These are phyloP conservation scores for Lontra canadensis DNA, from an alignment of 2,113 vertebrate species.

Conservation along the genomic window DNA sequence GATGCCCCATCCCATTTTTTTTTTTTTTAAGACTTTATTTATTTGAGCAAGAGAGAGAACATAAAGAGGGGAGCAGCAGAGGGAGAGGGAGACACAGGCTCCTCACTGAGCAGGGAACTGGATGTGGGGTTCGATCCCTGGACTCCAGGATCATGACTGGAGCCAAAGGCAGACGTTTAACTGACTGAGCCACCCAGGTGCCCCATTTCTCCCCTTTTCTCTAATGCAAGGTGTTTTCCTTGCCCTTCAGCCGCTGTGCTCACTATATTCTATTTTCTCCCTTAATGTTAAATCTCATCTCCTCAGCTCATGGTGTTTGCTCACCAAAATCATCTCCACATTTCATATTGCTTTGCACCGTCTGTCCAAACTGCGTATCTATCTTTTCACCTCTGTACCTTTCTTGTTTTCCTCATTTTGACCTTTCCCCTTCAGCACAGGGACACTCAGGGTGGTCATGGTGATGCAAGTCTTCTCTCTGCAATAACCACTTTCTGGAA, in stretches of 20 bases:
- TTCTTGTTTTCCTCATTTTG: not conserved
- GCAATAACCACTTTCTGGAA: not conserved
- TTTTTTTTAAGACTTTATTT: not conserved
- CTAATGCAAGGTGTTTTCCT: not conserved
- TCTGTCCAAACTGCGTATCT: not conserved
- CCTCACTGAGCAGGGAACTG: not conserved
- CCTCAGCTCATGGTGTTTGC: not conserved
- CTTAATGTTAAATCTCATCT: fast-evolving
- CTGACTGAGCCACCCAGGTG: not conserved
- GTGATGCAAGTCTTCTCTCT: not conserved
- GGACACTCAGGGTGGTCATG: not conserved
- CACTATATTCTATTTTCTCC: not conserved
- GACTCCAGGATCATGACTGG: not conserved
- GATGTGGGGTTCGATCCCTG: too few species aligned
- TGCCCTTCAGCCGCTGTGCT: not conserved
- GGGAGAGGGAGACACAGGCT: not conserved
- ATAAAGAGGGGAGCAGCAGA: too few species aligned
- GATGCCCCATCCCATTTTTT: not conserved
- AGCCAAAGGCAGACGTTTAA: not conserved
- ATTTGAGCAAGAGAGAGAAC: not conserved
- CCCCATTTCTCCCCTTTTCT: not conserved
- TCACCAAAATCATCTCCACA: not conserved
- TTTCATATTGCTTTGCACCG: not conserved
- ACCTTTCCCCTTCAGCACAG: not conserved
- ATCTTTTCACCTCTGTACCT: not conserved